Base-by-base conservation (phyloP, 2,888 invertebrate genomes). In the Clanis bilineata region DNA sequence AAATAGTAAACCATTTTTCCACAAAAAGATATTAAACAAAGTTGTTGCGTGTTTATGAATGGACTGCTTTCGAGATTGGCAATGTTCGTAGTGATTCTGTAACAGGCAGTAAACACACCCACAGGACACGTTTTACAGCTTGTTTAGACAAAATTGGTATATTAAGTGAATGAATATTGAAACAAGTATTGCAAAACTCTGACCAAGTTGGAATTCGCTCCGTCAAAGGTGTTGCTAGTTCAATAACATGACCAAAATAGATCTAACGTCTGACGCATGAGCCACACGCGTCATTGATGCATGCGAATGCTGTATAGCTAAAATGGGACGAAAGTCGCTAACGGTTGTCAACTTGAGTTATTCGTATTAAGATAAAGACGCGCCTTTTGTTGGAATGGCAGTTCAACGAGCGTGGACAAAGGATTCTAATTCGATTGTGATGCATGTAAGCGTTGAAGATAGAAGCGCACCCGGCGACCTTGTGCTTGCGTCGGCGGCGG, bases 381-480 rank as follows among this genome's bases (percentile, higher is more conserved):
- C 65, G 43, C 73, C 67, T 68, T 64, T 74, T 70, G 79, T 76
- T 76, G 63, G 67, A 70, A 69, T 76, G 62, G 67, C 69, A 69
- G 71, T 75, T 74, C 73, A 76, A 75, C 76, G 64, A 64, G 59
- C 72, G 67, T 67, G 65, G 65, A 65, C 67, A 73, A 71, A 85
- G 73, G 78, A 78, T 72, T 72, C 68, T 72, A 70, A 75, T 80
- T 83, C 62, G 74, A 67, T 69, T 76, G 79, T 66, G 69, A 65
- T 71, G 43, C 66, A 72, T 67, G 72, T 68, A 71, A 83, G 82
- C 83, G 76, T 72, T 63, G 73, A 66, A 79, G 88, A 89, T 89
- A 88, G 79, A 76, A 72, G 76, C 73, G 86, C 85, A 85, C 87
- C 86, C 88, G 78, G 73, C 82, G 88, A 88, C 89, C 89, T 90